Percentiles rank a stretch among this genome's conserved stretches.
Evolutionary conservation across 2,113 vertebrate species (phyloP).

Genomic region (Macrotus californicus): DNA sequence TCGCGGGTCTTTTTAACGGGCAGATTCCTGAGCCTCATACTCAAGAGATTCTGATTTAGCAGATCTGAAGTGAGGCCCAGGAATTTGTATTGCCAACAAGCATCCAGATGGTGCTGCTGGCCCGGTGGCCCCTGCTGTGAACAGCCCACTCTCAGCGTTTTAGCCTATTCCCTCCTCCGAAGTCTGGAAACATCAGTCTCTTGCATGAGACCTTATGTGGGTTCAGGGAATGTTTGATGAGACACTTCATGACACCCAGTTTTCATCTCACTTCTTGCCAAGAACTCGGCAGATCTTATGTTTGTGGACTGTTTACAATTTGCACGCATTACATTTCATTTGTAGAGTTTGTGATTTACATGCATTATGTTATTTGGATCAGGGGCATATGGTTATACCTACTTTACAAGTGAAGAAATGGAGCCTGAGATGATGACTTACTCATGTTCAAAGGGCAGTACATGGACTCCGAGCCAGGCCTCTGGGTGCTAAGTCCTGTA

Average conservation of each 20-base stretch:
- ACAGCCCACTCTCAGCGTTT: neutral
- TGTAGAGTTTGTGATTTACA: neutral
- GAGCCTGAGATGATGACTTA: neutral
- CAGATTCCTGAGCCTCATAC: neutral
- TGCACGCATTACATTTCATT: neutral
- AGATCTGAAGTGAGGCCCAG: neutral
- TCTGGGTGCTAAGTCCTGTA: neutral
- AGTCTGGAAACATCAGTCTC: neutral
- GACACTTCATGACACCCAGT: neutral
- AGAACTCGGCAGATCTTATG: neutral
- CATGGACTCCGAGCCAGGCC: fast-evolving
- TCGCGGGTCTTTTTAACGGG: neutral
- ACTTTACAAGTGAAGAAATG: neutral
- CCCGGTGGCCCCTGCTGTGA: fast-evolving
- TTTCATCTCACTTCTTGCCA: slow-evolving; percentile 8
- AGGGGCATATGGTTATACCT: neutral
- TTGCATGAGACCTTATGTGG: neutral
- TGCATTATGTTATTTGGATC: neutral
- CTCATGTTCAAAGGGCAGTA: neutral
- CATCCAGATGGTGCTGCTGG: neutral
- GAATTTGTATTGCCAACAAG: neutral
- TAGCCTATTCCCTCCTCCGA: neutral
- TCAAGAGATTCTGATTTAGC: neutral
- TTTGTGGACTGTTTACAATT: neutral
- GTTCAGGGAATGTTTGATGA: neutral